Conservation (phyloP, 2,888 invertebrate species). For the Hyposoter dolosus region DNA sequence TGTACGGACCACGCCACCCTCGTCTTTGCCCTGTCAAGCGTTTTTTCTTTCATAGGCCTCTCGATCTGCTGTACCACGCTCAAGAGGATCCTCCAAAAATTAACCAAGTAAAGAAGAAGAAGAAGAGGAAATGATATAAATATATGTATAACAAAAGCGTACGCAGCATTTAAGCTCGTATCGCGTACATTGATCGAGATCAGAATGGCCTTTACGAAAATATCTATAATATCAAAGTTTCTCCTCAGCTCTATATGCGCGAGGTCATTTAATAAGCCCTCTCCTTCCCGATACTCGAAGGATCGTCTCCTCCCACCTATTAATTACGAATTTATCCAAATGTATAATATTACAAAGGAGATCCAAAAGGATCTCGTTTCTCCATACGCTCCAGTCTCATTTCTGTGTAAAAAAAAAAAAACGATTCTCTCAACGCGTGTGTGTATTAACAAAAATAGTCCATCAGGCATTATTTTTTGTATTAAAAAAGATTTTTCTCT, state of each 20-base stretch:
- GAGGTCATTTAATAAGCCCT: constrained; percentile 44
- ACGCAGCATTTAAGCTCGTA: constrained; percentile 22
- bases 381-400: constrained; percentile 46
- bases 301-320: constrained; percentile 65
- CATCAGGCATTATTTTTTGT: background rate
- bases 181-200: constrained; percentile 40
- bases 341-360: constrained; percentile 64
- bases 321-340: constrained; percentile 70
- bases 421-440: background rate
- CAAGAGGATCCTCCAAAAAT: constrained; percentile 53
- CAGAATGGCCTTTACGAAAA: constrained; percentile 66
- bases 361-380: constrained; percentile 34
- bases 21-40: constrained; percentile 74
- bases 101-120: background rate
- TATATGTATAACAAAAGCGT: background rate
- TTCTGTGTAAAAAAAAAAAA: constrained; percentile 63
- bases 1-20: constrained; percentile 73
- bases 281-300: constrained; percentile 15
- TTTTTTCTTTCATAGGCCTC: constrained; percentile 48
- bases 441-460: background rate
- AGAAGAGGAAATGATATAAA: constrained; percentile 14
- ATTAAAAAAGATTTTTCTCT: constrained; percentile 14
- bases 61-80: constrained; percentile 23
- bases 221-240: constrained; percentile 61
- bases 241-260: background rate